Conservation (phyloP, 2,888 invertebrate species). For the Ormyrus labotus region DNA sequence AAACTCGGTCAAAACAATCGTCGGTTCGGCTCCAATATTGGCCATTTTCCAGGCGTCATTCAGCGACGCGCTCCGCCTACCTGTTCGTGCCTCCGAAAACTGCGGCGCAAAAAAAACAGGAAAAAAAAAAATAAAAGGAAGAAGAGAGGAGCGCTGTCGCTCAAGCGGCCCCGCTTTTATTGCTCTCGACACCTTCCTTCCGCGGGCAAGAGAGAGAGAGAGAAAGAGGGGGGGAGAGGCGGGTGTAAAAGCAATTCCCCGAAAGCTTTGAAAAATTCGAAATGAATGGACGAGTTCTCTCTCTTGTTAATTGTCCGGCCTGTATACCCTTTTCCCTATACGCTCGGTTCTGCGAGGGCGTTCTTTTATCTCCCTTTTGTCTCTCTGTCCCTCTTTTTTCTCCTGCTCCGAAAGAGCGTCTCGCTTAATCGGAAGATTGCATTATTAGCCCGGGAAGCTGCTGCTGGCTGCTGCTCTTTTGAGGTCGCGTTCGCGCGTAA, state of each 20-base stretch:
- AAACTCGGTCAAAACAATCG: too few species aligned
- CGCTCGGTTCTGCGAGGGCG: not conserved
- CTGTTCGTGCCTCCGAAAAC: too few species aligned
- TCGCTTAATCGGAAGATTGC: conserved; percentile 58
- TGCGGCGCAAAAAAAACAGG: not conserved
- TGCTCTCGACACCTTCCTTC: conserved; percentile 53
- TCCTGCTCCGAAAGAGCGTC: conserved; percentile 33
- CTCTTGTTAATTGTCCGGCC: conserved; percentile 52
- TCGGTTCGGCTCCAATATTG: too few species aligned
- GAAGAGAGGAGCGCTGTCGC: conserved; percentile 54
- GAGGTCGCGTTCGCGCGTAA: conserved; percentile 55
- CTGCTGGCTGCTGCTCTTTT: conserved; percentile 32
- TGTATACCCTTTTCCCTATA: conserved; percentile 6
- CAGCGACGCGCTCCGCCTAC: too few species aligned
- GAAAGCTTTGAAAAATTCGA: conserved; percentile 57
- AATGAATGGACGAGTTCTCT: conserved; percentile 48
- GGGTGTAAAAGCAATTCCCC: conserved; percentile 52
- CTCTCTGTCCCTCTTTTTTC: conserved; percentile 37
- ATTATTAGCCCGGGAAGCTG: conserved; percentile 55
- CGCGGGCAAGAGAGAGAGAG: not conserved
- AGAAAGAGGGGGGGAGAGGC: not conserved
- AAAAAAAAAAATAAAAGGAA: not conserved
- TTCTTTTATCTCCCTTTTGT: conserved; percentile 54
- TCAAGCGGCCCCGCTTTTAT: conserved; percentile 39
- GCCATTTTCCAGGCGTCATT: too few species aligned